Percentiles rank a stretch among this genome's conserved stretches.
phyloP scores from a whole-genome alignment of 2,888 invertebrate genomes.

The Drosophila neonasuta region DNA sequence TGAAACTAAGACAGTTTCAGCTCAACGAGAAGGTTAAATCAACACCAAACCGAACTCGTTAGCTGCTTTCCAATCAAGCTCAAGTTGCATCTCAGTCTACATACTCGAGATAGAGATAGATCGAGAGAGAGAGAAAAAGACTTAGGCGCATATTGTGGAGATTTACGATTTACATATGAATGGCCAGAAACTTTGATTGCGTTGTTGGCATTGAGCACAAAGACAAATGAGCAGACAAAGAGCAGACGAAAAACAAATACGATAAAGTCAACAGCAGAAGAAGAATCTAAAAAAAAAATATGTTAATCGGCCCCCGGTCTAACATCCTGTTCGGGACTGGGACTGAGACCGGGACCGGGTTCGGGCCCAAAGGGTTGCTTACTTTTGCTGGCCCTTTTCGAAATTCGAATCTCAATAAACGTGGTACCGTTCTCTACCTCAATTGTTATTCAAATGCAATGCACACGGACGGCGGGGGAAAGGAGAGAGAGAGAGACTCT shows the following conservation, averaged over 20 bases:
- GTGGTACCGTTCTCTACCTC: conserved; percentile 28
- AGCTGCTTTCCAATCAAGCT: conserved; percentile 38
- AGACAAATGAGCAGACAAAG: conserved; percentile 30
- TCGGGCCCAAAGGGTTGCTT: conserved; percentile 40
- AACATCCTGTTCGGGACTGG: conserved; percentile 45
- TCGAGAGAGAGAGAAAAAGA: background rate
- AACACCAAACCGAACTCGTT: conserved; percentile 25
- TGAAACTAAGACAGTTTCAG: conserved; percentile 37
- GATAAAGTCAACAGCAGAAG: conserved; percentile 45
- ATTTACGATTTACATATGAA: conserved; percentile 67
- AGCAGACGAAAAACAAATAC: conserved; percentile 32
- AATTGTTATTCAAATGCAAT: conserved; percentile 66
- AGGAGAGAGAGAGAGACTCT: conserved; percentile 32
- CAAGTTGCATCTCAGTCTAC: conserved; percentile 17
- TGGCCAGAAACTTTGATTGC: conserved; percentile 55
- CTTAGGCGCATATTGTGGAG: conserved; percentile 19
- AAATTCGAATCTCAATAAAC: conserved; percentile 31
- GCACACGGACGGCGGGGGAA: conserved; percentile 9
- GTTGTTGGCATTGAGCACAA: conserved; percentile 58
- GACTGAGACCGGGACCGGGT: too few relatives aligned
- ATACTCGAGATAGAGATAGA: conserved; percentile 15
- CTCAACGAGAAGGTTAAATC: conserved; percentile 30
- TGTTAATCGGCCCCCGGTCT: conserved; percentile 51
- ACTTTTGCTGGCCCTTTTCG: conserved; percentile 24
- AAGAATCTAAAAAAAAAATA: conserved; percentile 41